Base-by-base conservation (phyloP, 1,140 invertebrate genomes). In the Coenobita brevimanus region DNA sequence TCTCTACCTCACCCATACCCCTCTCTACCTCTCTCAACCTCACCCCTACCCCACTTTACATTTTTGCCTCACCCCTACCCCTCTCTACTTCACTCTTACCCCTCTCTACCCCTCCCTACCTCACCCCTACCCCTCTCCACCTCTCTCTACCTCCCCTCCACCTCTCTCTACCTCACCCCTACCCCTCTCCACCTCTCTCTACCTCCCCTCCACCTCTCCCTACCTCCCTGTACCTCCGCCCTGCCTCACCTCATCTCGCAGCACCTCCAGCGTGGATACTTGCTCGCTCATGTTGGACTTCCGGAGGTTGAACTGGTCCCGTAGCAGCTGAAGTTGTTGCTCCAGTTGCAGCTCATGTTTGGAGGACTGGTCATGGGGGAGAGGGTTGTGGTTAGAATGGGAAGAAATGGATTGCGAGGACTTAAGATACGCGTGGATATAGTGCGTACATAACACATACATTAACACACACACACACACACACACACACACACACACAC, bases 251-350 rank as follows among this genome's bases (percentile, higher is more conserved):
- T 98, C 97, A 92, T 97, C 96, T 92, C 96, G 95, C 10, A 98
- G 94, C 38, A 97, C 95, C 91, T 98, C 97, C 88, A 98, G 93
- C 92, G 97, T 97, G 91, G 95, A 96, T 80, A 97, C 95, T 92
- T 98, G 97, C 92, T 98, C 97, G 92, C 95, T 95, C 91, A 96
- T 93, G 90, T 94, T 96, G 76, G 95, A 95, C 92, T 95, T 97
- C 91, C 97, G 94, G 88, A 96, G 94, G 79, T 95, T 95, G 91
- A 96, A 97, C 92, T 97, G 97, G 92, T 98, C 97, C 90, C 96
- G 94, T 0, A 98, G 93, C 67, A 94, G 94, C 90, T 97, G 96
- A 13, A 98, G 94, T 92, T 98, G 96, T 76, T 94, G 93, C 85
- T 95, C 94, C 69, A 98, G 93, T 91, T 96, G 95, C 73, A 96